A percentile compares a stretch with the other conserved stretches of the same genome.
Evolutionary conservation across 2,888 invertebrate genomes (phyloP).

Genomic region (Eristalinus aeneus): DNA sequence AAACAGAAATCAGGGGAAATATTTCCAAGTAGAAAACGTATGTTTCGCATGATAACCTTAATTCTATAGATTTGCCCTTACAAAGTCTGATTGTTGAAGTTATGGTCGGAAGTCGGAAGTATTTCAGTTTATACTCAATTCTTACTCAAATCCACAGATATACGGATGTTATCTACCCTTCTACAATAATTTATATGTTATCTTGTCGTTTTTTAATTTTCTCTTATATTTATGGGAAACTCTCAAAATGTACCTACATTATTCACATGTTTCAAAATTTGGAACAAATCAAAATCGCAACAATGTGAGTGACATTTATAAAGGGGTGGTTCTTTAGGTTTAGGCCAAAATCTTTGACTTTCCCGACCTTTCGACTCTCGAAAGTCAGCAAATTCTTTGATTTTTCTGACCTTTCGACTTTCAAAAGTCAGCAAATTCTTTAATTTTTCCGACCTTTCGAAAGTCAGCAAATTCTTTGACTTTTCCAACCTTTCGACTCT

Average conservation of each 20-base stretch:
- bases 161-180: background rate
- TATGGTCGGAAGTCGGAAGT: background rate
- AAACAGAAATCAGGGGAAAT: background rate
- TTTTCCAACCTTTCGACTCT: no score
- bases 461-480: no score
- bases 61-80: conserved; percentile 11
- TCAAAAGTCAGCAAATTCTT: no score
- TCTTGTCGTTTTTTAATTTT: background rate
- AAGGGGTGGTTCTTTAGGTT: no score
- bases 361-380: no score
- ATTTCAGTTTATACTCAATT: background rate
- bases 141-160: background rate
- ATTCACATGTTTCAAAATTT: background rate
- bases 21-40: background rate
- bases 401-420: no score
- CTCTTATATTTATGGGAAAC: background rate
- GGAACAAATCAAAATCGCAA: background rate
- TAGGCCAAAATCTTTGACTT: no score
- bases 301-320: background rate
- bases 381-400: no score
- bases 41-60: conserved; percentile 8
- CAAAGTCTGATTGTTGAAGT: background rate
- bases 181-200: background rate
- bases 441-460: no score
- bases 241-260: background rate